Percentiles rank a stretch among this genome's conserved stretches.
phyloP scores from a whole-genome alignment of 2,113 vertebrate genomes.

The Pachycephala philippinensis region DNA sequence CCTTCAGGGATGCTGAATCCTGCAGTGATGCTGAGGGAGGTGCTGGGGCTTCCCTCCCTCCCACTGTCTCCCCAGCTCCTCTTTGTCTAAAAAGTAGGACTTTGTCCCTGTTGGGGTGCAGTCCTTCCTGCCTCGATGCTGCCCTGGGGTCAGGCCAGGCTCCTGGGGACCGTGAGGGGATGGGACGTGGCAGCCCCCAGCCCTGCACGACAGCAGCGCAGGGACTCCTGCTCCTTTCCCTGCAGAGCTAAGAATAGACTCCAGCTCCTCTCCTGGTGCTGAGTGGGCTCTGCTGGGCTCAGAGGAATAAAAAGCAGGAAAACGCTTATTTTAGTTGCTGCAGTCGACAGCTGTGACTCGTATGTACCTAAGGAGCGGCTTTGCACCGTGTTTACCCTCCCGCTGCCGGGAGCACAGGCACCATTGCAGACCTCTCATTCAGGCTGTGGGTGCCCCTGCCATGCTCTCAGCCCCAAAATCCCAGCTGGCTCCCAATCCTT shows the following conservation, averaged over 20 bases:
- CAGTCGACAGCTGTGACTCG: constrained; percentile 55
- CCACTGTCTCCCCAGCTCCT: background rate
- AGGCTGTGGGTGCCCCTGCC: background rate
- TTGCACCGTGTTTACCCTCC: background rate
- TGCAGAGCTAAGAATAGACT: constrained; percentile 62
- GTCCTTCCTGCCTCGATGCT: fast-evolving
- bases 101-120: background rate
- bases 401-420: background rate
- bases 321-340: constrained; percentile 52
- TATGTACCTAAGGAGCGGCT: constrained; percentile 1
- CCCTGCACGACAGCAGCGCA: fast-evolving
- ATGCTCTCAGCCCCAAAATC: background rate
- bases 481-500: background rate
- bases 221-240: constrained; percentile 36
- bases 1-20: background rate
- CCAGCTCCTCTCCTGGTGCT: constrained; percentile 17
- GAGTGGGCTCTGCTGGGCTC: constrained; percentile 60
- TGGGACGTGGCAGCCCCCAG: background rate
- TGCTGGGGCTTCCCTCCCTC: background rate
- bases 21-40: background rate
- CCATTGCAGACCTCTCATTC: background rate
- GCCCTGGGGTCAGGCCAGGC: background rate
- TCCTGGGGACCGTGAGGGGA: background rate
- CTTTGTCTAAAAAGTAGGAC: background rate
- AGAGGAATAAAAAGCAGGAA: constrained; percentile 62